Evolutionary conservation across 2,888 invertebrate species (phyloP), one percentile per base, ranked within the genome.

Genomic region (Calliopum simillimum): DNA sequence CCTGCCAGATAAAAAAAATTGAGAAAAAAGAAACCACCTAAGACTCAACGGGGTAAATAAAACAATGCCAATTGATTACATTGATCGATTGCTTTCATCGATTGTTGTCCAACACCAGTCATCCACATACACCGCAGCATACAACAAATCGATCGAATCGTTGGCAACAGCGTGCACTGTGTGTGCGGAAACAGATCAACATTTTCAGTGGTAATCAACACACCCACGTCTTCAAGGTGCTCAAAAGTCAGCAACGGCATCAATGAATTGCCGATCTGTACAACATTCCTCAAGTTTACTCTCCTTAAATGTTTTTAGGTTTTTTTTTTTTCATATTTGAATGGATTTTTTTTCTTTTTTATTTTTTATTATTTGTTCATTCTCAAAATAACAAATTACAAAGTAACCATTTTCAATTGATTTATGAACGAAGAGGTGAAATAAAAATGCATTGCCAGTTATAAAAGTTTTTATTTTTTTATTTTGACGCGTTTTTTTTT

Each of bases 61-160:
- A 76, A 77, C 77, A 77, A 77, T 77, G 75, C 77, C 76, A 77
- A 77, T 77, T 77, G 76, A 77, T 77, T 77, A 75, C 75, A 76
- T 76, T 82, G 82, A 82, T 82, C 81, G 83, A 82, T 83, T 80
- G 81, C 81, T 83, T 83, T 83, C 81, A 82, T 80, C 82, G 82
- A 81, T 83, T 83, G 82, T 82, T 78, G 82, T 81, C 76, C 78
- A 78, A 76, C 80, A 58, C 71, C 64, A 73, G 73, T 70, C 73
- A n/a, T n/a, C 72, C 74, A 75, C 70, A 73, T 59, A 62, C 71
- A 74, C 65, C 46, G 69, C 69, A 61, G 55, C 53, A 68, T 71
- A 43, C 64, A 66, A 51, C 14, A 43, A 66, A 41, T 41, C 43
- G 33, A 65, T 72, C 69, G 63, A 56, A 14, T 44, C 41, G 44